Evolutionary conservation across 1,140 invertebrate species (phyloP), one percentile per base, ranked within the genome.

Genomic region (Drosophila tropicalis): DNA sequence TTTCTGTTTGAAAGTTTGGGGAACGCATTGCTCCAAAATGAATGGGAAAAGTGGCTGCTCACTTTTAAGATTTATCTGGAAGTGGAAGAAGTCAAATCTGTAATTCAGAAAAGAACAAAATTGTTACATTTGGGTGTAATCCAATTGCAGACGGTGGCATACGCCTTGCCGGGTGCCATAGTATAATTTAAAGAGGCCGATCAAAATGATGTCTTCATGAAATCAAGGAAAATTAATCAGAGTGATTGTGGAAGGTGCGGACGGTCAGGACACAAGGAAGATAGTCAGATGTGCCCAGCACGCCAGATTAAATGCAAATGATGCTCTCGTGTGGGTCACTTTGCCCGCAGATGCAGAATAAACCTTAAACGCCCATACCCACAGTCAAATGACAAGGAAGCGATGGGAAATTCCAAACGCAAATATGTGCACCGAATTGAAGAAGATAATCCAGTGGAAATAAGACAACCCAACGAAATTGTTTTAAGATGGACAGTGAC

Each of bases 271-370:
- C 44, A 63, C 29, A 22, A 25, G 22, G 15, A 9, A 55, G 15
- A 64, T 2, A 55, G 47, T 55, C 34, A 17, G n/a, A n/a, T 25
- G n/a, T 64, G 62, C 17, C 40, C 62, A 32, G 62, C 62, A 22
- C 29, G 34, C 34, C 51, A 64, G 2, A 12, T 17, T 29, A 54
- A 54, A 36, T 64, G 47, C 32, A 55, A 39, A 5, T 34, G 29
- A 55, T 64, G 62, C 19, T 64, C 62, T 47, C 25, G 47, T 17
- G 15, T 64, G 4, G 47, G 62, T n/a, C 62, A 54, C 15, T 47
- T 25, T 64, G 22, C 19, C 25, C 17, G 29, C 5, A 63, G 15
- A 44, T 63, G 62, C 44, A 10, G 62, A 15, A 47, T 19, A 13
- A 54, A n/a, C 10, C 32, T 39, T 7, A 62, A 62, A 40, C n/a